These are phyloP conservation scores for Cichladusa arquata DNA, from an alignment of 2,113 vertebrate genomes.

Conservation along the genomic window DNA sequence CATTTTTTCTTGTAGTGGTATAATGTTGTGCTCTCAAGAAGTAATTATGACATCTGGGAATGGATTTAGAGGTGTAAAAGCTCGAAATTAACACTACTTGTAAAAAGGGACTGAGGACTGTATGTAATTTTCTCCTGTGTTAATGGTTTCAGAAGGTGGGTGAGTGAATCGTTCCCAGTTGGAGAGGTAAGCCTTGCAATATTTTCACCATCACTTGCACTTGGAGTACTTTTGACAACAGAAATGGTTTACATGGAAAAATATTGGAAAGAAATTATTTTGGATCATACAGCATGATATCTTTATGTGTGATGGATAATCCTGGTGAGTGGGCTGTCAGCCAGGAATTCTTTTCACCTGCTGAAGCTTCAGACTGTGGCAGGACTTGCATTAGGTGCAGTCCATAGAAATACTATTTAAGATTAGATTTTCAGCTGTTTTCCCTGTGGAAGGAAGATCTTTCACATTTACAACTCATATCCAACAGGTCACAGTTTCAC, in stretches of 20 bases:
- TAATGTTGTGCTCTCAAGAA: not conserved
- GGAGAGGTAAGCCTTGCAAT: not conserved
- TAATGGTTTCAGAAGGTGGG: not conserved
- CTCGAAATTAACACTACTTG: not conserved
- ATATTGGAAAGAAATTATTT: not conserved
- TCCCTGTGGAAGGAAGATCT: not conserved
- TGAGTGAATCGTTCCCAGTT: not conserved
- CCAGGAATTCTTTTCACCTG: not conserved
- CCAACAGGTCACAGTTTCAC: not conserved
- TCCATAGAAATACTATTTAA: not conserved
- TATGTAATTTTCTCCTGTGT: not conserved
- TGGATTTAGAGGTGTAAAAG: not conserved
- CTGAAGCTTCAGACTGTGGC: not conserved
- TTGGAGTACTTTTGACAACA: not conserved
- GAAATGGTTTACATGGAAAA: not conserved
- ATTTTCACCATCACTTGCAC: not conserved
- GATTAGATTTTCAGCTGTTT: not conserved
- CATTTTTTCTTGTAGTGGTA: not conserved
- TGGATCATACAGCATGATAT: not conserved
- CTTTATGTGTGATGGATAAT: not conserved
- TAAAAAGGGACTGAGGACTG: not conserved
- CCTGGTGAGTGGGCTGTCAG: not conserved
- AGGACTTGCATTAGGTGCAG: not conserved
- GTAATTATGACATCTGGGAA: not conserved
- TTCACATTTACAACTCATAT: not conserved